These are phyloP conservation scores for Heliconius nattereri DNA, from an alignment of 1,140 invertebrate genomes.

Conservation along the genomic window DNA sequence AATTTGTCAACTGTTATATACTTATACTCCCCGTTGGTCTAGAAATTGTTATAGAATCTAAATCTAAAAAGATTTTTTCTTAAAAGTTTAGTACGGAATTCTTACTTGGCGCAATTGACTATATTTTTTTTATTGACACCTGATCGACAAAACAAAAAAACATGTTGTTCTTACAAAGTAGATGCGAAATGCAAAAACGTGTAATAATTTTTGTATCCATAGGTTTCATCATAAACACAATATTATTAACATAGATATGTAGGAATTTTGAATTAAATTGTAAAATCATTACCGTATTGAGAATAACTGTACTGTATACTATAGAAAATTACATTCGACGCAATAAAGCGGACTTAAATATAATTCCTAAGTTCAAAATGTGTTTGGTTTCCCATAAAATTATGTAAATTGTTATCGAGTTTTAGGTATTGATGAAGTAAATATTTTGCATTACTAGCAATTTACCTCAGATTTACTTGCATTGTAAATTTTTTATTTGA, in stretches of 20 bases:
- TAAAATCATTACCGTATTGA: conserved; percentile 29
- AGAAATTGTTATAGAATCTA: too few relatives aligned
- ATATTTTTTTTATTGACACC: neutral
- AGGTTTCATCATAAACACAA: neutral
- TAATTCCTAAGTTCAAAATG: conserved; percentile 26
- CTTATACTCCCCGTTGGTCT: too few relatives aligned
- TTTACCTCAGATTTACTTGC: neutral
- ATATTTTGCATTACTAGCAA: neutral
- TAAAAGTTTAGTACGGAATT: too few relatives aligned
- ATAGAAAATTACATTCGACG: conserved; percentile 25
- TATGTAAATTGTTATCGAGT: conserved; percentile 24
- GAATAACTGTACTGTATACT: conserved; percentile 26
- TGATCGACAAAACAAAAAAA: neutral
- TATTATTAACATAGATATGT: conserved; percentile 23
- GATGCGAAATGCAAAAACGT: neutral
- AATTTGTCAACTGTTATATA: too few relatives aligned
- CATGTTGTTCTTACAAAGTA: neutral
- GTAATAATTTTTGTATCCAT: neutral
- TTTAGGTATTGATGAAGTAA: conserved; percentile 15
- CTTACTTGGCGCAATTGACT: too few relatives aligned
- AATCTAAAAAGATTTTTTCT: too few relatives aligned
- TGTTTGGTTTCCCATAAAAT: conserved; percentile 31
- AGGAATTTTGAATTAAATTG: conserved; percentile 12
- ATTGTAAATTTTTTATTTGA: neutral
- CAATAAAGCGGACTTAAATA: conserved; percentile 22